These are phyloP conservation scores for Drosophila equinoxialis DNA, from an alignment of 1,140 invertebrate species.

Conservation along the genomic window DNA sequence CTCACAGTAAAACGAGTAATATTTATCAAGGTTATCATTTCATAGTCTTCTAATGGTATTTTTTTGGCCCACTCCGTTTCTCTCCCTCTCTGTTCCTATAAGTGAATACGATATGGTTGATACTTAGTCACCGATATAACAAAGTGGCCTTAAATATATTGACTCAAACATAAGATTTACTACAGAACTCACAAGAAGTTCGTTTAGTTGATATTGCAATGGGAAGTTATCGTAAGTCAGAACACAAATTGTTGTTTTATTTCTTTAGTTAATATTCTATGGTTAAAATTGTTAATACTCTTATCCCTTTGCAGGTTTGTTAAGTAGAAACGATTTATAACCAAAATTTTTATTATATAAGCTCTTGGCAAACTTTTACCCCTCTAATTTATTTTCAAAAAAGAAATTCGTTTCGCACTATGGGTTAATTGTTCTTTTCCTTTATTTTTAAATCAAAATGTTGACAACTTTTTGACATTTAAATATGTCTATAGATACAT, in stretches of 20 bases:
- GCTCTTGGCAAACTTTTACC: too few relatives aligned
- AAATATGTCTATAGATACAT: slow-evolving; percentile 37
- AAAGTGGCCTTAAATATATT: slow-evolving; percentile 9
- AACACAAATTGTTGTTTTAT: too few relatives aligned
- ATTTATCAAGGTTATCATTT: slow-evolving; percentile 13
- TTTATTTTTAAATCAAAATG: slow-evolving; percentile 20
- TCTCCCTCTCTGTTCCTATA: background rate
- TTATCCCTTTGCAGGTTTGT: too few relatives aligned
- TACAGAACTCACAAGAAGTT: too few relatives aligned
- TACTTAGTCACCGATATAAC: slow-evolving; percentile 4
- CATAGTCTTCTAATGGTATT: slow-evolving; percentile 1
- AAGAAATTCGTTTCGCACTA: too few relatives aligned
- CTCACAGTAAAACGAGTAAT: slow-evolving; percentile 5
- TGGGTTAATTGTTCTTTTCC: background rate
- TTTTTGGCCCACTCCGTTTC: background rate
- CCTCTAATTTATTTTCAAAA: too few relatives aligned
- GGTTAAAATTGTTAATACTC: too few relatives aligned
- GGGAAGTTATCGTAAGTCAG: too few relatives aligned
- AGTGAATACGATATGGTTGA: background rate
- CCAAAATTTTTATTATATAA: too few relatives aligned
- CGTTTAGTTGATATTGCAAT: too few relatives aligned
- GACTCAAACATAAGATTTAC: background rate
- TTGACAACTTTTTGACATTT: slow-evolving; percentile 50
- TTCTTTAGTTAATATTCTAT: too few relatives aligned
- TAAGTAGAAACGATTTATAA: too few relatives aligned